Base-by-base conservation (phyloP, 2,797 vertebrate species). In the Octomys mimax region DNA sequence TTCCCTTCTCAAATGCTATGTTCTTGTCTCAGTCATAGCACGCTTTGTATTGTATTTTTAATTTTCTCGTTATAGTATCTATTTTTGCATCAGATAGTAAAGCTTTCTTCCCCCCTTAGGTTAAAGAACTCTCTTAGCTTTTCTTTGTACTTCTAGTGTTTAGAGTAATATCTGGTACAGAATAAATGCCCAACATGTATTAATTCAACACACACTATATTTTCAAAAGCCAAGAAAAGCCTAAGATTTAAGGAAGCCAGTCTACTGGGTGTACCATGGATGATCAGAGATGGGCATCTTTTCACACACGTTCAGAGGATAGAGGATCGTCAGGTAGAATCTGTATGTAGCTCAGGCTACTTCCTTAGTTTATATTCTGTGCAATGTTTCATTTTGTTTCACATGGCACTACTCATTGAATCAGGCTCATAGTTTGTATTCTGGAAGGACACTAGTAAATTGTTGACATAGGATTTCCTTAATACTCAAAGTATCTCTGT, bases 341-440 rank as follows among this genome's bases (percentile, higher is more conserved):
- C n/a, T 91, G 49, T 6, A 75, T 52, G 89, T 2, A 78, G 75
- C 28, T 61, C 39, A 91, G 83, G 82, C 1, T 14, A 64, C 84
- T 92, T 85, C 39, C 78, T 91, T 42, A 73, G n/a, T 64, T 82
- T 93, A 24, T 59, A 52, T 52, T 87, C 57, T 52, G 18, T 64
- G 33, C n/a, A 24, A 49, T 14, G 13, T 33, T 66, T 83, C 12
- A n/a, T 4, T 89, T 64, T 7, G 4, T 33, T 64, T 46, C 24
- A 75, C 84, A 64, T 64, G 39, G 11, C 54, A 26, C 33, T 92
- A 19, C 6, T 22, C 11, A 46, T 49, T 52, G n/a, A 54, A 64
- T 4, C 18, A 62, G 59, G 36, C 19, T 33, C 19, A 42, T 14
- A 24, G 26, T 33, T 92, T 42, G 12, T 24, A 62, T 68, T 92